phyloP scores from a whole-genome alignment of 2,113 vertebrate genomes.

The Paratilapia polleni region DNA sequence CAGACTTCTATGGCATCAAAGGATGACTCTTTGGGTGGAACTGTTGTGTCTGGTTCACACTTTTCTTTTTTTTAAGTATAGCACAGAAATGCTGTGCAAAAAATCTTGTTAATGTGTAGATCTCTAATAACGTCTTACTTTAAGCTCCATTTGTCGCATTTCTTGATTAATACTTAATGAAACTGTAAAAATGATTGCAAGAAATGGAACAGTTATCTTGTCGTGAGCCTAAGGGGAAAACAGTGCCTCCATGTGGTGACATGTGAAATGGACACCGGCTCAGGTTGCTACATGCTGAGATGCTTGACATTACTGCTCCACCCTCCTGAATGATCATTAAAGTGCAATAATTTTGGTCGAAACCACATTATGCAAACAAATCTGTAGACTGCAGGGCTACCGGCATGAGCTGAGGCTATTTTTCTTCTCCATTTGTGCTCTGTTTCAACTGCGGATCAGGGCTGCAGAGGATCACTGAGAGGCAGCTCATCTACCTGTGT shows the following conservation, averaged over 20 bases:
- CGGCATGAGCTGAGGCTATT: not conserved
- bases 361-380: not conserved
- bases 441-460: not conserved
- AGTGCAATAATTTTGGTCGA: not conserved
- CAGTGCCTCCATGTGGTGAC: not conserved
- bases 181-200: not conserved
- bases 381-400: not conserved
- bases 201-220: not conserved
- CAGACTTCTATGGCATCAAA: not conserved
- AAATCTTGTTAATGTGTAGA: not conserved
- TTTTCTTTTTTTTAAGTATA: not conserved
- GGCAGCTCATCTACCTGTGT: not conserved
- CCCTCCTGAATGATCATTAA: not conserved
- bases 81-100: not conserved
- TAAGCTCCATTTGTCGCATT: not conserved
- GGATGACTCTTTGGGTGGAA: not conserved
- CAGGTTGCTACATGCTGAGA: slow-evolving; percentile 14
- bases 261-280: not conserved
- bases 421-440: not conserved
- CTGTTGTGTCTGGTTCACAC: not conserved
- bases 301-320: not conserved
- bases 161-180: not conserved
- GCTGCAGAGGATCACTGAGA: not conserved
- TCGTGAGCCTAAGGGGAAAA: not conserved
- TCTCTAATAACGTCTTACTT: not conserved